phyloP scores from a whole-genome alignment of 2,797 vertebrate genomes.

The Hephaestus fuliginosus region DNA sequence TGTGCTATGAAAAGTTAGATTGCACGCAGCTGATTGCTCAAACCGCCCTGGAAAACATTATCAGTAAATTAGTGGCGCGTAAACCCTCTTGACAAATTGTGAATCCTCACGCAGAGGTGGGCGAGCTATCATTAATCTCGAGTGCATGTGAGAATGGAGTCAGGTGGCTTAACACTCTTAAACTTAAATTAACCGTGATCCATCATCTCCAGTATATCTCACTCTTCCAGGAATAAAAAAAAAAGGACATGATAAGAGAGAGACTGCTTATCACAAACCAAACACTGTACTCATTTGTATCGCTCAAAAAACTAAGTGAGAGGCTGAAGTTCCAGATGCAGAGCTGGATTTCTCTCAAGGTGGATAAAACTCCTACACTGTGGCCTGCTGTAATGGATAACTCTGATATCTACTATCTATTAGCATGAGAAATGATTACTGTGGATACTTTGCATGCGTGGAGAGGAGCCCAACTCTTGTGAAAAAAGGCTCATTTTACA shows the following conservation, averaged over 20 bases:
- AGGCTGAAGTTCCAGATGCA: conserved; percentile 39
- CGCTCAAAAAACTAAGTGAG: conserved; percentile 49
- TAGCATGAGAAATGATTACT: conserved; percentile 37
- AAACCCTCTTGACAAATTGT: conserved; percentile 74
- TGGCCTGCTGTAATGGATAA: conserved; percentile 42
- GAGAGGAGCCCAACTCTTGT: background rate
- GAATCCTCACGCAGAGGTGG: conserved; percentile 64
- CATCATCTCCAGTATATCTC: conserved; percentile 66
- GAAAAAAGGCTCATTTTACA: conserved; percentile 1
- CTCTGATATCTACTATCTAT: conserved; percentile 48
- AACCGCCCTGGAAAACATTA: conserved; percentile 64
- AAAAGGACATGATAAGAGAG: conserved; percentile 74
- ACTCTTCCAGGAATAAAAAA: conserved; percentile 57
- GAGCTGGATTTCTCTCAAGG: conserved; percentile 45
- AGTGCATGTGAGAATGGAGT: conserved; percentile 62
- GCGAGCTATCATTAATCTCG: conserved; percentile 71
- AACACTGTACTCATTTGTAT: conserved; percentile 74
- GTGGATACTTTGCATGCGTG: conserved; percentile 17
- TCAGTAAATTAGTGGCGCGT: conserved; percentile 63
- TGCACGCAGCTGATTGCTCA: conserved; percentile 48
- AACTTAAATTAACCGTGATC: conserved; percentile 72
- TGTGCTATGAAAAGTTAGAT: conserved; percentile 12
- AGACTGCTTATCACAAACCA: conserved; percentile 80
- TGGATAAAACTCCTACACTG: conserved; percentile 38
- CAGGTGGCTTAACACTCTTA: conserved; percentile 58